Evolutionary conservation across 2,888 invertebrate species (phyloP).

Genomic region (Leucophora obtusa): DNA sequence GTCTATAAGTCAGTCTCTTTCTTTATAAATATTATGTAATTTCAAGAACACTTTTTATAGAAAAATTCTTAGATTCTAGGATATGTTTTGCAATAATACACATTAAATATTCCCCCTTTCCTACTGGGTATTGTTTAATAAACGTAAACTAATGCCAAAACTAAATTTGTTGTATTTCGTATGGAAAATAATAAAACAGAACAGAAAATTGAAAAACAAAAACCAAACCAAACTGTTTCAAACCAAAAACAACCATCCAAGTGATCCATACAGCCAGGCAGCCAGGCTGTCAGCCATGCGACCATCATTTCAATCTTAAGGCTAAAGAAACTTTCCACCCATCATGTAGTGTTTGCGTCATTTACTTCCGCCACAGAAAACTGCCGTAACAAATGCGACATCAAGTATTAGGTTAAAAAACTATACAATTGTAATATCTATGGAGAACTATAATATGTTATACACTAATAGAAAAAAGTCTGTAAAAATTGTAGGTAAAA

Average conservation of each 20-base stretch:
- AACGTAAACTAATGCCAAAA: slow-evolving; percentile 22
- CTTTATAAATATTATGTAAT: too few relatives aligned
- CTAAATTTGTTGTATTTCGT: slow-evolving; percentile 19
- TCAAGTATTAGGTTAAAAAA: slow-evolving; percentile 50
- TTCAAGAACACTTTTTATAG: too few relatives aligned
- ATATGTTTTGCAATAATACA: too few relatives aligned
- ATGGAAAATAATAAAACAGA: not conserved
- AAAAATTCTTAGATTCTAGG: slow-evolving; percentile 3
- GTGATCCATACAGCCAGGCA: not conserved
- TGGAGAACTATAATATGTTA: too few relatives aligned
- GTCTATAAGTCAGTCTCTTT: too few relatives aligned
- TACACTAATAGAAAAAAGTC: too few relatives aligned
- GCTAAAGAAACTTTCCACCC: slow-evolving; percentile 36
- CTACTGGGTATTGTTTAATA: slow-evolving; percentile 28
- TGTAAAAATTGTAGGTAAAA: too few relatives aligned
- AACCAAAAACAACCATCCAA: slow-evolving; percentile 9
- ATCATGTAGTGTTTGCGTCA: slow-evolving; percentile 57
- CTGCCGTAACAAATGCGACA: slow-evolving; percentile 60
- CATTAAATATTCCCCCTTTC: not conserved
- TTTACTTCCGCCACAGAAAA: slow-evolving; percentile 60
- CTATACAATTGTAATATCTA: slow-evolving; percentile 32
- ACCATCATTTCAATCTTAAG: slow-evolving; percentile 40
- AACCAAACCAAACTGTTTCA: slow-evolving; percentile 33
- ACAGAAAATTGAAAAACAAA: not conserved
- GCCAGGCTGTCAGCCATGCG: slow-evolving; percentile 11